Percentiles rank a stretch among this genome's conserved stretches.
These are phyloP conservation scores for Glossophaga mutica DNA, from an alignment of 2,797 vertebrate species.

Conservation along the genomic window DNA sequence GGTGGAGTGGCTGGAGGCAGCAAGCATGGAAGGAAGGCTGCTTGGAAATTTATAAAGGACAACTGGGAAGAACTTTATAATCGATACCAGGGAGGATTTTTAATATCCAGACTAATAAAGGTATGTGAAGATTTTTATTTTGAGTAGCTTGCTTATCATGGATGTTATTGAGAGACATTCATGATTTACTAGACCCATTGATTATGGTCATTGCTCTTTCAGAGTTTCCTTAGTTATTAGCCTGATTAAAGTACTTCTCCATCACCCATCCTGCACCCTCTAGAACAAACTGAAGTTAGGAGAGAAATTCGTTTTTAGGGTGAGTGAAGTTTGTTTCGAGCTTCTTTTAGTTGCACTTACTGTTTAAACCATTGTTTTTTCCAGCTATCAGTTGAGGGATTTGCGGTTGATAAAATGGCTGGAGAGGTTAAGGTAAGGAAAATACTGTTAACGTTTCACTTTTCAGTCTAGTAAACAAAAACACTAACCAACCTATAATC, in stretches of 20 bases:
- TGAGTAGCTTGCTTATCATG: background rate
- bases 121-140: slow-evolving; percentile 76
- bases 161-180: background rate
- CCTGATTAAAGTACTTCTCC: background rate
- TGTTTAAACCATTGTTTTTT: background rate
- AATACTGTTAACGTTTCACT: background rate
- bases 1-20: slow-evolving; percentile 97
- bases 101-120: slow-evolving; percentile 98
- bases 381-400: slow-evolving; percentile 96
- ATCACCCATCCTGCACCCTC: background rate
- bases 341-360: slow-evolving; percentile 21
- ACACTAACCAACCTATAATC: background rate
- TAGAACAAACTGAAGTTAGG: background rate
- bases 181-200: background rate
- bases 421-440: slow-evolving; percentile 94
- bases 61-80: slow-evolving; percentile 99
- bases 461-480: slow-evolving; percentile 6
- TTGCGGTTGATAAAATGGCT: slow-evolving; percentile 98
- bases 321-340: slow-evolving; percentile 22
- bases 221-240: background rate
- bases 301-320: background rate
- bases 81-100: slow-evolving; percentile 97
- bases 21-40: slow-evolving; percentile 95
- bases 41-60: slow-evolving; percentile 97
- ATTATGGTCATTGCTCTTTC: background rate